Conservation (phyloP, 2,888 invertebrate species). For the Ommatoiulus sabulosus region DNA sequence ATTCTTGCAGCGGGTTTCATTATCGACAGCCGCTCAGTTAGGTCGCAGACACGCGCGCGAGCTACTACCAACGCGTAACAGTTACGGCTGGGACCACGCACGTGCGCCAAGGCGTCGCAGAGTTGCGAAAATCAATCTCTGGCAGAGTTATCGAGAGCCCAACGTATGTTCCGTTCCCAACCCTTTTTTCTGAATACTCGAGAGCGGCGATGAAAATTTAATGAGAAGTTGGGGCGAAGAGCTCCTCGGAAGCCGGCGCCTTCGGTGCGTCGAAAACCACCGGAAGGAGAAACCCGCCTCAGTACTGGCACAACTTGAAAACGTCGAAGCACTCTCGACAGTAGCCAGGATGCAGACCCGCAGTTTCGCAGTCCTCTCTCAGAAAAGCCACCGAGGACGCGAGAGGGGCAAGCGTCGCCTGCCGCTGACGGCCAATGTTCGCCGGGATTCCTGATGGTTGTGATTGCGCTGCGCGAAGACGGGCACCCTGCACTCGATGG, state of each 20-base stretch:
- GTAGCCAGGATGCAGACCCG: too few species aligned
- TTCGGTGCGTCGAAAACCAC: neutral
- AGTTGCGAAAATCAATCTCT: conserved; percentile 23
- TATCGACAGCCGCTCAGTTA: neutral
- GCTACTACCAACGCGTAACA: neutral
- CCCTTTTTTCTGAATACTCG: neutral
- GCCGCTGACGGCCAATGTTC: neutral
- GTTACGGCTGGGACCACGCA: neutral
- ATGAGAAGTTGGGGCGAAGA: neutral
- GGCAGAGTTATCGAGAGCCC: neutral
- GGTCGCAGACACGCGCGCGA: neutral
- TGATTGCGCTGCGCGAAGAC: neutral
- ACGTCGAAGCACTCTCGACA: neutral
- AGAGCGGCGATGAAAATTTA: neutral
- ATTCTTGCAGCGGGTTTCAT: neutral
- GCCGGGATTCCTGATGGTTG: neutral
- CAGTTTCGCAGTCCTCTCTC: too few species aligned
- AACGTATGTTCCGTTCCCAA: neutral
- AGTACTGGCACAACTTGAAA: neutral
- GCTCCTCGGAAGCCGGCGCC: neutral
- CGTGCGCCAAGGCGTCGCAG: neutral
- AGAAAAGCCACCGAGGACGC: neutral
- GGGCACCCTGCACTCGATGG: neutral
- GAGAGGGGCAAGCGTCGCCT: neutral
- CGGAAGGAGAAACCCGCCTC: neutral